Base-by-base conservation (phyloP, 2,797 vertebrate species). In the Peromyscus attwateri region DNA sequence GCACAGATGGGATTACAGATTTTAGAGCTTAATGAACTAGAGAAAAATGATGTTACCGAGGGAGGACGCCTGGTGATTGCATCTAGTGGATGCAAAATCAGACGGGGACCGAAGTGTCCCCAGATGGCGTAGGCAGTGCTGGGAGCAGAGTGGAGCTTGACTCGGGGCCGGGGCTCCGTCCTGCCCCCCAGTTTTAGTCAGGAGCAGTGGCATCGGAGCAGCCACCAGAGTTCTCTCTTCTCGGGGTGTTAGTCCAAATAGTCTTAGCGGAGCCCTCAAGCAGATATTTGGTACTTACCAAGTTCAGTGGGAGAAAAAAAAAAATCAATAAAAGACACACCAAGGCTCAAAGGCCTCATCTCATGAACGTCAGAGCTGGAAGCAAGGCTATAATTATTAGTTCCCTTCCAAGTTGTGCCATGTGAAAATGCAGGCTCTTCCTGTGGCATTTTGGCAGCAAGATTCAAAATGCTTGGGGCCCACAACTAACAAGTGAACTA, bases 291-390 rank as follows among this genome's bases (percentile, higher is more conserved):
- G 75, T 91, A 57, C 77, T 97, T 93, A 91, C 70, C 52, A 91
- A 77, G 70, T 96, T 96, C 70, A n/a, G 73, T 62, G 49, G 40
- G 68, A 83, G 87, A 19, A 57, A 57, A 55, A 52, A 52, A 92
- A 87, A 80, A 95, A 93, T 92, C 96, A 96, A 73, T 91, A 82
- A 92, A 92, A 94, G 87, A 95, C 49, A 96, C 43, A 73, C 37
- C 77, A 97, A 92, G 31, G 64, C 64, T 73, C 76, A 70, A 93
- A 87, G 91, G 85, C 52, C 80, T 89, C 81, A 84, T 92, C 66
- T 77, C 73, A 83, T 81, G 43, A 96, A 92, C 89, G 92, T 94
- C 75, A 87, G 92, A 97, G 40, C 11, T 43, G 79, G 94, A 95
- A 95, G 82, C 62, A 80, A 84, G 92, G 92, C 79, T 71, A 23